Percentiles rank a stretch among this genome's conserved stretches.
phyloP scores from a whole-genome alignment of 1,140 invertebrate species.

The Drosophila paulistorum region DNA sequence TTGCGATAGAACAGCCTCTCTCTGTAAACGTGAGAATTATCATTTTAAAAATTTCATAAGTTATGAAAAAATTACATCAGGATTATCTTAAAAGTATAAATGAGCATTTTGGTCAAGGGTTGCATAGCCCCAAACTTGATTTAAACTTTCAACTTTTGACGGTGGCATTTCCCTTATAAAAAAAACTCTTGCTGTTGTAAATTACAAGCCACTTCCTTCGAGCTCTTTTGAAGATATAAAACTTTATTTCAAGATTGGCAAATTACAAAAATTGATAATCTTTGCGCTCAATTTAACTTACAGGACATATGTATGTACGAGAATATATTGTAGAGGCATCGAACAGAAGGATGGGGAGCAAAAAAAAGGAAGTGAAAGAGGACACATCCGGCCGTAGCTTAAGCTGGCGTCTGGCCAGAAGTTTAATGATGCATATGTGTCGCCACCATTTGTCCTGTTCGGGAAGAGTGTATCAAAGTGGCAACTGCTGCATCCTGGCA shows the following conservation, averaged over 20 bases:
- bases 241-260: neutral
- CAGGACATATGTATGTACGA: slow-evolving; percentile 8
- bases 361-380: neutral
- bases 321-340: neutral
- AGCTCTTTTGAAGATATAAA: neutral
- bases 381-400: neutral
- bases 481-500: slow-evolving; percentile 31
- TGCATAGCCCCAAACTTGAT: too few species aligned
- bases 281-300: slow-evolving; percentile 11
- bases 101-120: too few species aligned
- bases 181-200: too few species aligned
- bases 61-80: too few species aligned
- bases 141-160: too few species aligned
- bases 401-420: slow-evolving; percentile 54
- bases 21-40: too few species aligned
- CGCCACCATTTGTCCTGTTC: slow-evolving; percentile 50
- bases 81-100: too few species aligned
- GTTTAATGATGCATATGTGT: slow-evolving; percentile 75
- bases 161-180: too few species aligned
- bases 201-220: neutral
- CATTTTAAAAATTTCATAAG: too few species aligned
- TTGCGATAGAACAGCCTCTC: too few species aligned
- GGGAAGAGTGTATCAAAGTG: slow-evolving; percentile 42
- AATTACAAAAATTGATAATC: slow-evolving; percentile 1
- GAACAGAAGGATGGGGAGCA: neutral